Evolutionary conservation across 1,140 invertebrate genomes (phyloP), one percentile per base, ranked within the genome.

Genomic region (Andricus grossulariae): DNA sequence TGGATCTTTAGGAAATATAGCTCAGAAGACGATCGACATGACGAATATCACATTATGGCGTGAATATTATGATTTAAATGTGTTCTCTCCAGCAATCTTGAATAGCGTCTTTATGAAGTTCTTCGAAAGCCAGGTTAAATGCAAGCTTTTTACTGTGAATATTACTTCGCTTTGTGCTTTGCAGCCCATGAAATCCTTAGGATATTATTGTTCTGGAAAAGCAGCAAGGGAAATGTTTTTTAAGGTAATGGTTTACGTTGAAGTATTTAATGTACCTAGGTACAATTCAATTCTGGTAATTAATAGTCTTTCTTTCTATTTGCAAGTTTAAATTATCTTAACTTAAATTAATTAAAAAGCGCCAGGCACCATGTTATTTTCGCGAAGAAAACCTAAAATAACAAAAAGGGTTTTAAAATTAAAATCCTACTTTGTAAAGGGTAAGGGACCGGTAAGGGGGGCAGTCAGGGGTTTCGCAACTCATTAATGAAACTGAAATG

Each of bases 221-320:
- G 97, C 98, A 16, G 95, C 96, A n/a, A 92, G 98, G 72, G 97
- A 99, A 85, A 97, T 98, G 94, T 97, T 95, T 87, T 98, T 99
- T 85, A 94, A 94, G 86, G 95, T 96, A 49, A 49, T 50, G 32
- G 18, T 50, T 57, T 57, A 45, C 18, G 3, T 39, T 19, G 8
- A 16, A 10, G 3, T 7, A 21, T 51, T 51, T 72, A 50, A 49
- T 25, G 25, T 25, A 25, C 25, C 25, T 25, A 25, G 25, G 25
- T 25, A 25, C 1, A 2, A 25, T 2, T 25, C 1, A 25, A 25
- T 25, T 25, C 25, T 25, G 25, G 25, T 25, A 3, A 25, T 3
- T 25, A 25, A 25, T 25, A 25, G 25, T 25, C 25, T 25, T 25
- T 2, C 25, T 25, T 25, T 25, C 3, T 25, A 25, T 25, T 25